These are phyloP conservation scores for Pteruthius melanotis DNA, from an alignment of 2,113 vertebrate genomes.

Conservation along the genomic window DNA sequence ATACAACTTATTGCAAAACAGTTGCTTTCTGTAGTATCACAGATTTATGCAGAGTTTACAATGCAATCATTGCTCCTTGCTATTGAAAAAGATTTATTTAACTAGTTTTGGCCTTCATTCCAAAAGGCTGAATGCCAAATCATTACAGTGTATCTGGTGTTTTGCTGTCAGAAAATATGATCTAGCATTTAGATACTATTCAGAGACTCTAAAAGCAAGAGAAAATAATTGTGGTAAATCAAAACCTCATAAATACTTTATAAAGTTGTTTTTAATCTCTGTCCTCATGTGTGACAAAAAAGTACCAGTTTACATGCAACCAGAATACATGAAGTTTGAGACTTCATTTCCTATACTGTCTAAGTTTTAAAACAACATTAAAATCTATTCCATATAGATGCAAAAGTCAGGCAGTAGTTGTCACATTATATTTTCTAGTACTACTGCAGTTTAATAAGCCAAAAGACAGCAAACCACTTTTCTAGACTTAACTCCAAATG, in stretches of 20 bases:
- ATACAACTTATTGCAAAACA: conserved; percentile 48
- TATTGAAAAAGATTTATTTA: conserved; percentile 68
- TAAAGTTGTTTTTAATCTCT: conserved; percentile 60
- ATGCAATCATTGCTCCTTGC: conserved; percentile 56
- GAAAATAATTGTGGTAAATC: conserved; percentile 64
- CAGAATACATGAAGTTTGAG: conserved; percentile 25
- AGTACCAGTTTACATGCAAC: conserved; percentile 42
- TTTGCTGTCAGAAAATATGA: conserved; percentile 70
- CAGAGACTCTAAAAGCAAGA: conserved; percentile 55
- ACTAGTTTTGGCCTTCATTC: conserved; percentile 51
- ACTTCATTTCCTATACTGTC: conserved; percentile 27
- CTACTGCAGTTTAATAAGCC: conserved; percentile 45
- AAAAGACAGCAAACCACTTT: background rate
- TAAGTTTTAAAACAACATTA: conserved; percentile 45
- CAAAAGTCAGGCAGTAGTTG: conserved; percentile 25
- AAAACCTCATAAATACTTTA: conserved; percentile 68
- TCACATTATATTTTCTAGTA: conserved; percentile 59
- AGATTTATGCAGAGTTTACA: conserved; percentile 64
- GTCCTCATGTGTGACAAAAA: conserved; percentile 61
- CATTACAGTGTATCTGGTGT: conserved; percentile 70
- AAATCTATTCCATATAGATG: conserved; percentile 18
- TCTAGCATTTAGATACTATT: conserved; percentile 66
- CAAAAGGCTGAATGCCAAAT: conserved; percentile 63
- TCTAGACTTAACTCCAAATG: conserved; percentile 7
- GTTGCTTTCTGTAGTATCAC: conserved; percentile 56